phyloP scores from a whole-genome alignment of 2,888 invertebrate genomes.

The Yponomeuta cagnagella region DNA sequence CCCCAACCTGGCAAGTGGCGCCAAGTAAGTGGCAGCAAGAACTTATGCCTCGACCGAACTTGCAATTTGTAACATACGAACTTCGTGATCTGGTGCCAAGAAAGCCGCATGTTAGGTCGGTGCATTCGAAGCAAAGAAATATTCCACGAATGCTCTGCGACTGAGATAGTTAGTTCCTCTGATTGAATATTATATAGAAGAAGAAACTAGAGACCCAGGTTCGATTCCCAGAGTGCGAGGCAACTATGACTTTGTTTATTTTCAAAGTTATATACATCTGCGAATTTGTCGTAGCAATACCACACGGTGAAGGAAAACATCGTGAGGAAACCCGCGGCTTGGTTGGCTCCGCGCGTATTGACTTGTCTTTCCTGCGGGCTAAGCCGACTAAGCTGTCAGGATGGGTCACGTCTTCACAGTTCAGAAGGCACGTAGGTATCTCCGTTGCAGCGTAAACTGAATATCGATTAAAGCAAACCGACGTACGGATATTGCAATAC shows the following conservation, averaged over 20 bases:
- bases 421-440: not conserved
- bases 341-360: too few relatives aligned
- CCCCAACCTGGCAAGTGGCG: not conserved
- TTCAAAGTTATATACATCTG: too few relatives aligned
- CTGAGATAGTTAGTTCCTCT: too few relatives aligned
- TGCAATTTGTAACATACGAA: not conserved
- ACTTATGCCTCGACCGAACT: not conserved
- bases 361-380: too few relatives aligned
- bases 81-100: not conserved
- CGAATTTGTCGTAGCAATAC: too few relatives aligned
- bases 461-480: conserved; percentile 18
- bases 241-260: too few relatives aligned
- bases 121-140: not conserved
- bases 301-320: too few relatives aligned
- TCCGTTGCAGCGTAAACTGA: not conserved
- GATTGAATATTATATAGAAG: too few relatives aligned
- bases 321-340: too few relatives aligned
- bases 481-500: conserved; percentile 59
- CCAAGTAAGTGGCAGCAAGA: not conserved
- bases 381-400: too few relatives aligned
- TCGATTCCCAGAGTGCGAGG: too few relatives aligned
- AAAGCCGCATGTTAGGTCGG: not conserved
- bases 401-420: not conserved
- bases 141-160: not conserved
- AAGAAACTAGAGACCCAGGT: too few relatives aligned